phyloP scores from a whole-genome alignment of 2,888 invertebrate genomes.

The Listrodromus nycthemerus region DNA sequence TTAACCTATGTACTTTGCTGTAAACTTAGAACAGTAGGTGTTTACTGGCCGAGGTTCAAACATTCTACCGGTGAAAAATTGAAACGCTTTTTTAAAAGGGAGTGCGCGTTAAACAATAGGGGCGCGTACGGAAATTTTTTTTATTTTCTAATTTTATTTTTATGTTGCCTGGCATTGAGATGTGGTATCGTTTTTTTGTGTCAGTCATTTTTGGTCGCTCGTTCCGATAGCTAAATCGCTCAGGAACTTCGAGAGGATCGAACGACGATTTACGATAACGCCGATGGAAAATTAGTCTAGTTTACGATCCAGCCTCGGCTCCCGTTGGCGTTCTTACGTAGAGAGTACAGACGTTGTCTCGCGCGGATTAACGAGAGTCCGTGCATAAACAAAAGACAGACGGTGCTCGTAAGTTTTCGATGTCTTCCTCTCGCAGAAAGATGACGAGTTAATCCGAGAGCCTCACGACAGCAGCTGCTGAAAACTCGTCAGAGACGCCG shows the following conservation, averaged over 20 bases:
- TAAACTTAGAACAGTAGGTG: not conserved
- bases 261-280: conserved; percentile 31
- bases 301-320: conserved; percentile 18
- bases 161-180: not conserved
- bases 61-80: not conserved
- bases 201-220: too few relatives aligned
- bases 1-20: conserved; percentile 1
- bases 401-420: conserved; percentile 37
- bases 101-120: not conserved
- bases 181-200: too few relatives aligned
- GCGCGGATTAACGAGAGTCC: conserved; percentile 52
- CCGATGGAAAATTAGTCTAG: conserved; percentile 15
- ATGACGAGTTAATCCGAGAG: not conserved
- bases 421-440: conserved; percentile 13
- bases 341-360: conserved; percentile 35
- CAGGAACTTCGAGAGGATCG: conserved; percentile 1
- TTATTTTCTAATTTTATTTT: not conserved
- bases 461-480: too few relatives aligned
- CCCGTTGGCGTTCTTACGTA: conserved; percentile 17
- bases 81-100: not conserved
- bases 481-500: not conserved
- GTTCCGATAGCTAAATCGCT: not conserved
- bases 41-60: conserved; percentile 50
- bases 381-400: conserved; percentile 55
- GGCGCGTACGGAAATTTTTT: not conserved